Evolutionary conservation across 2,888 invertebrate species (phyloP).

Genomic region (Tubulanus polymorphus): DNA sequence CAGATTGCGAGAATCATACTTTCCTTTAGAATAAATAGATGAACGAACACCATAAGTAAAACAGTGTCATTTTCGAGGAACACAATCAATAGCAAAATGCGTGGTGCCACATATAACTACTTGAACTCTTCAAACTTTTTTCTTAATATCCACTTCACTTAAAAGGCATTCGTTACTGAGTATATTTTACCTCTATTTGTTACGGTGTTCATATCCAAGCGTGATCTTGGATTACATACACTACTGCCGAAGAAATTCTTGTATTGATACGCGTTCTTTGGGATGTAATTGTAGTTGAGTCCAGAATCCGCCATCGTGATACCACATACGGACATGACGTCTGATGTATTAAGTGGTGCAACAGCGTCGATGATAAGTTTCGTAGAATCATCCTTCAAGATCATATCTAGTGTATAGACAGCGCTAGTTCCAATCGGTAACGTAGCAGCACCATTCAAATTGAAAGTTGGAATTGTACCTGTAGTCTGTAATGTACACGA

Average conservation of each 20-base stretch:
- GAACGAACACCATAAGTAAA: no score
- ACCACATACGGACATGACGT: slow-evolving; percentile 29
- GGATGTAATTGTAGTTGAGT: slow-evolving; percentile 32
- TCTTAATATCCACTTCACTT: no score
- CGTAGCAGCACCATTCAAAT: slow-evolving; percentile 29
- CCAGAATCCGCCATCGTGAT: slow-evolving; percentile 11
- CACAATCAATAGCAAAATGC: no score
- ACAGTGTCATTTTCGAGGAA: no score
- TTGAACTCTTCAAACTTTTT: no score
- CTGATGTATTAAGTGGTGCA: slow-evolving; percentile 35
- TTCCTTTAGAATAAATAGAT: no score
- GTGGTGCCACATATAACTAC: no score
- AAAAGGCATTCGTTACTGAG: no score
- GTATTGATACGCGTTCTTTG: slow-evolving; percentile 13
- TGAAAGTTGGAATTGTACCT: slow-evolving; percentile 19
- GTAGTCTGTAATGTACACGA: slow-evolving; percentile 20
- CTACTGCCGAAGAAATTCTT: slow-evolving; percentile 16
- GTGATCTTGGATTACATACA: slow-evolving; percentile 26
- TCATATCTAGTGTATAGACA: slow-evolving; percentile 31
- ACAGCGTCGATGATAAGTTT: slow-evolving; percentile 29
- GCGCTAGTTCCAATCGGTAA: slow-evolving; percentile 32
- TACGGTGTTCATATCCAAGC: slow-evolving; percentile 26
- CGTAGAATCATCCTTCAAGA: slow-evolving; percentile 29
- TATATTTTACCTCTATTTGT: slow-evolving; percentile 31
- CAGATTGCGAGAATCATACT: no score